These are phyloP conservation scores for Ahaetulla prasina DNA, from an alignment of 2,113 vertebrate species.

Conservation along the genomic window DNA sequence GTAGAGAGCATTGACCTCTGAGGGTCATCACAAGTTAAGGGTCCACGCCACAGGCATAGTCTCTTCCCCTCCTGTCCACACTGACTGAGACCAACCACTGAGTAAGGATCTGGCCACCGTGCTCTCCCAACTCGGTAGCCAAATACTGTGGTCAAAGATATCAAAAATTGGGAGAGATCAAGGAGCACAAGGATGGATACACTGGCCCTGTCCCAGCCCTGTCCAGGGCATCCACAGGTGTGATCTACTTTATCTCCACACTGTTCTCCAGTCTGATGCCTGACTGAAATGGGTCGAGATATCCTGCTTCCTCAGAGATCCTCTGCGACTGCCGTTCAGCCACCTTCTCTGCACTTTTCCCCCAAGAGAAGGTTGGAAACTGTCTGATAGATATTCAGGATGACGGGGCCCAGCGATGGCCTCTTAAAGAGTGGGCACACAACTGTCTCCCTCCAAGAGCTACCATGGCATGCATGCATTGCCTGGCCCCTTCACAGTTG, in stretches of 20 bases:
- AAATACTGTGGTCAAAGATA: not conserved
- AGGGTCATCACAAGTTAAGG: not conserved
- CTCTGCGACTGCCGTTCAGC: not conserved
- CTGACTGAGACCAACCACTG: not conserved
- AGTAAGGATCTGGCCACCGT: not conserved
- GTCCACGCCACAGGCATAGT: not conserved
- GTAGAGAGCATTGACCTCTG: not conserved
- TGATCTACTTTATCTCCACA: not conserved
- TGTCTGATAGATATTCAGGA: not conserved
- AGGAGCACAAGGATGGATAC: not conserved
- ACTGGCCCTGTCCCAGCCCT: not conserved
- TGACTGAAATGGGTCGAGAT: not conserved
- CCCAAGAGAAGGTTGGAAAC: not conserved
- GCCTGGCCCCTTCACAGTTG: not conserved
- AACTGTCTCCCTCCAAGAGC: not conserved
- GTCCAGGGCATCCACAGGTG: not conserved
- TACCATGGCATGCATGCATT: not conserved
- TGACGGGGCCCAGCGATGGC: not conserved
- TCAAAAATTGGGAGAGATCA: not conserved
- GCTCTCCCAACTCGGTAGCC: fast-evolving
- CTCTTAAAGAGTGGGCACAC: not conserved
- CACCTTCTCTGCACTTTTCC: not conserved
- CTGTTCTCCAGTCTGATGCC: not conserved
- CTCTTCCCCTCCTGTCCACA: not conserved
- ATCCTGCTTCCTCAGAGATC: not conserved